These are phyloP conservation scores for Parnassius smintheus DNA, from an alignment of 2,888 invertebrate species.

Conservation along the genomic window DNA sequence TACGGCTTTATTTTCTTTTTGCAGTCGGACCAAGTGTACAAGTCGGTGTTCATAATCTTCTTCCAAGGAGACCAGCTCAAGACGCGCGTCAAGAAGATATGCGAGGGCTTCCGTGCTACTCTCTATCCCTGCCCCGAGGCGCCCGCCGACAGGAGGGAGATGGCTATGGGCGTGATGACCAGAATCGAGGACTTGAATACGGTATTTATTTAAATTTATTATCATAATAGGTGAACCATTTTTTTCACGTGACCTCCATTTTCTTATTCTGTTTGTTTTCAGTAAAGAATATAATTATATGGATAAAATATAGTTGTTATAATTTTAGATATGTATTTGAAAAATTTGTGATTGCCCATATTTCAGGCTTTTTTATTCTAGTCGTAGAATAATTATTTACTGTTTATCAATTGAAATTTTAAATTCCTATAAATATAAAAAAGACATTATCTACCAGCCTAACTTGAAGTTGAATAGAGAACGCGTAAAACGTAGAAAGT, in stretches of 20 bases:
- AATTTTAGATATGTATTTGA: no score
- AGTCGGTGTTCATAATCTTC: conserved; percentile 94
- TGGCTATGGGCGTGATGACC: conserved; percentile 94
- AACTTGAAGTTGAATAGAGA: no score
- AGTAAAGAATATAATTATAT: background rate
- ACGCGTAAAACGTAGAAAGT: no score
- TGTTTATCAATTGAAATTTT: no score
- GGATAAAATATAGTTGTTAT: no score
- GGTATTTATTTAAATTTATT: conserved; percentile 55
- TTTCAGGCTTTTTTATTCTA: no score
- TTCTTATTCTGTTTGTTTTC: background rate
- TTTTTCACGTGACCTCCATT: no score
- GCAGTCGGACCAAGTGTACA: conserved; percentile 92
- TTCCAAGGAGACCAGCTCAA: conserved; percentile 97
- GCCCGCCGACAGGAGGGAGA: conserved; percentile 91
- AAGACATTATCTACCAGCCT: no score
- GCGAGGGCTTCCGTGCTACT: conserved; percentile 95
- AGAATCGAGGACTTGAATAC: conserved; percentile 93
- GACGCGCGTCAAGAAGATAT: conserved; percentile 94
- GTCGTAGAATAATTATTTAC: no score
- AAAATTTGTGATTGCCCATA: no score
- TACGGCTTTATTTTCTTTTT: background rate
- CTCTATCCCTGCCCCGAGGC: conserved; percentile 92
- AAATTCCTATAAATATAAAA: no score
- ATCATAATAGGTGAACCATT: no score